Percentiles rank a stretch among this genome's conserved stretches.
These are phyloP conservation scores for Lutraria lutraria DNA, from an alignment of 2,888 invertebrate species.

Conservation along the genomic window DNA sequence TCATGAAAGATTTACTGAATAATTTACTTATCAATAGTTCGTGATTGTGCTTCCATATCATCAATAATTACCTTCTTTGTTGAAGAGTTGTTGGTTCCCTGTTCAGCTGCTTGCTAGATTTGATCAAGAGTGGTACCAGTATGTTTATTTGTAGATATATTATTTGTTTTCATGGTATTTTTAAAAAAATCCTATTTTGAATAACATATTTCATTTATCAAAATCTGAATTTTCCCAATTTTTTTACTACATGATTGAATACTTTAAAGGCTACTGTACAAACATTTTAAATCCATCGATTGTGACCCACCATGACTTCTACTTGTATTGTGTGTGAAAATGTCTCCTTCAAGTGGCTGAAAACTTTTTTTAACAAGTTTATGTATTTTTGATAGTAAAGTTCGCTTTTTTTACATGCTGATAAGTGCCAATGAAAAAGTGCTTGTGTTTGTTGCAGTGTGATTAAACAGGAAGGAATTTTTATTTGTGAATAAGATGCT, in stretches of 20 bases:
- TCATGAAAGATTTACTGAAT: constrained; percentile 18
- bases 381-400: not conserved
- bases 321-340: not conserved
- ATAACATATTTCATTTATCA: too few species aligned
- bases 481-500: constrained; percentile 23
- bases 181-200: not conserved
- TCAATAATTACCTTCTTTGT: constrained; percentile 6
- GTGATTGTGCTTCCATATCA: not conserved
- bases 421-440: not conserved
- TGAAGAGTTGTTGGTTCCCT: not conserved
- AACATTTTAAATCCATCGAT: not conserved
- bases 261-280: not conserved
- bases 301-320: not conserved
- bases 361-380: not conserved
- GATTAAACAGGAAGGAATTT: constrained; percentile 7
- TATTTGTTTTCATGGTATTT: not conserved
- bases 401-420: not conserved
- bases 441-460: not conserved
- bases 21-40: constrained; percentile 5
- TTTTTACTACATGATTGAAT: too few species aligned
- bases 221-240: too few species aligned
- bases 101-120: not conserved
- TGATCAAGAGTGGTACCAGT: not conserved
- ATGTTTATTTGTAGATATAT: not conserved
- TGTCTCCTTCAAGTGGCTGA: not conserved